A percentile compares a stretch with the other conserved stretches of the same genome.
Conservation (phyloP, 1,140 invertebrate genomes). For the Scaptomyza montana region DNA sequence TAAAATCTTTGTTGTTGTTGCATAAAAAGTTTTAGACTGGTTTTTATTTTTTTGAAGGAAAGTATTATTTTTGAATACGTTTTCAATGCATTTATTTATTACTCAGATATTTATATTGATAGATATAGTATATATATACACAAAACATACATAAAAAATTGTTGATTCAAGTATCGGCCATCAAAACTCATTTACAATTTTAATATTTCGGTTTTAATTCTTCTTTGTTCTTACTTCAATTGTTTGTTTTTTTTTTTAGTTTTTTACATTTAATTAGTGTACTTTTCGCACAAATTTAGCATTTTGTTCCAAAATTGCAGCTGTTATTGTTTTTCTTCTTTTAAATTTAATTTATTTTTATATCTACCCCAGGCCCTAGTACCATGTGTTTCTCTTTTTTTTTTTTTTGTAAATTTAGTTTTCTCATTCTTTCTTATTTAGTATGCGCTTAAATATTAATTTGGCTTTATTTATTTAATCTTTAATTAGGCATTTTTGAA, state of each 20-base stretch:
- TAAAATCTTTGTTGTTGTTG: conserved; percentile 44
- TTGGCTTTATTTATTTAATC: conserved; percentile 60
- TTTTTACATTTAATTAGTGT: conserved; percentile 71
- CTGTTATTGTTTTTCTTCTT: conserved; percentile 21
- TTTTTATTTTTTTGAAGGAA: not conserved
- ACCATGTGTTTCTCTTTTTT: conserved; percentile 43
- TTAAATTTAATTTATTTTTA: conserved; percentile 58
- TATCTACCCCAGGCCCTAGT: conserved; percentile 77
- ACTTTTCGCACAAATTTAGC: conserved; percentile 57
- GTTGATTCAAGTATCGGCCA: conserved; percentile 56
- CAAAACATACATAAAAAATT: conserved; percentile 78
- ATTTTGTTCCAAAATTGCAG: conserved; percentile 52
- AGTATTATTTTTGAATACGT: conserved; percentile 45
- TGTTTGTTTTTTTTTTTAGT: conserved; percentile 14
- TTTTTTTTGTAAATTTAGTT: conserved; percentile 57
- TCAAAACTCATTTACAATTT: conserved; percentile 54
- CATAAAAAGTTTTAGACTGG: conserved; percentile 33
- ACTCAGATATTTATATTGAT: conserved; percentile 67
- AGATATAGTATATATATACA: conserved; percentile 65
- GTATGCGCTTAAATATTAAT: conserved; percentile 72
- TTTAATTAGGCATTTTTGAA: conserved; percentile 25
- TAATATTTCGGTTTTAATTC: conserved; percentile 28
- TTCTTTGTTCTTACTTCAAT: conserved; percentile 20
- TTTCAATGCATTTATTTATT: conserved; percentile 80
- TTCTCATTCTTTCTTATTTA: conserved; percentile 44